A percentile compares a stretch with the other conserved stretches of the same genome.
These are phyloP conservation scores for Lynx canadensis DNA, from an alignment of 2,113 vertebrate genomes.

Conservation along the genomic window DNA sequence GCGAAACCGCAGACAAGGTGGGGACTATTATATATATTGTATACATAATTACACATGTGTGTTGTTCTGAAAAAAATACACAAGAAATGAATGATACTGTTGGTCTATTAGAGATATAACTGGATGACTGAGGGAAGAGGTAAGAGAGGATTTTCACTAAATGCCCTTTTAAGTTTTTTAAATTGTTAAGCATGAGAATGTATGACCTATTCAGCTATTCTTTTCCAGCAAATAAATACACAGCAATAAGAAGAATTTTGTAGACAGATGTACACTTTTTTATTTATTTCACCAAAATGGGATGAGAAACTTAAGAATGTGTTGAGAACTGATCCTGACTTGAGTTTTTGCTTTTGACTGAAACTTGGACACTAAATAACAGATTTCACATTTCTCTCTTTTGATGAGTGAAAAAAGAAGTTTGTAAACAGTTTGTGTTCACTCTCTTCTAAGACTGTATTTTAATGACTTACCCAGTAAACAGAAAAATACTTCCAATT, in stretches of 20 bases:
- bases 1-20: background rate
- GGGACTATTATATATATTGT: background rate
- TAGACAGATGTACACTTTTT: background rate
- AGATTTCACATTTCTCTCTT: slow-evolving; percentile 43
- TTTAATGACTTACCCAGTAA: slow-evolving; percentile 30
- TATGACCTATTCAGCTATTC: background rate
- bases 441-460: background rate
- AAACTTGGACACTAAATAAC: slow-evolving; percentile 56
- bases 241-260: background rate
- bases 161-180: background rate
- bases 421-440: slow-evolving; percentile 15
- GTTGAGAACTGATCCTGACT: background rate
- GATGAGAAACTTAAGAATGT: background rate
- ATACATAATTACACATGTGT: background rate
- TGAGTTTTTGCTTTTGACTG: slow-evolving; percentile 16
- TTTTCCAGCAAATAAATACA: slow-evolving; percentile 6
- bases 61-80: background rate
- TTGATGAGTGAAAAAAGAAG: slow-evolving; percentile 29
- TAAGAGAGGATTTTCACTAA: background rate
- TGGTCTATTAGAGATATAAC: background rate
- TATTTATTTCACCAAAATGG: background rate
- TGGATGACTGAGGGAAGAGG: background rate
- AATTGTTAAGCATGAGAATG: background rate
- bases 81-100: background rate
- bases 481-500: slow-evolving; percentile 53